Conservation (phyloP, 1,140 invertebrate species). For the Wiebesia pumilae region DNA sequence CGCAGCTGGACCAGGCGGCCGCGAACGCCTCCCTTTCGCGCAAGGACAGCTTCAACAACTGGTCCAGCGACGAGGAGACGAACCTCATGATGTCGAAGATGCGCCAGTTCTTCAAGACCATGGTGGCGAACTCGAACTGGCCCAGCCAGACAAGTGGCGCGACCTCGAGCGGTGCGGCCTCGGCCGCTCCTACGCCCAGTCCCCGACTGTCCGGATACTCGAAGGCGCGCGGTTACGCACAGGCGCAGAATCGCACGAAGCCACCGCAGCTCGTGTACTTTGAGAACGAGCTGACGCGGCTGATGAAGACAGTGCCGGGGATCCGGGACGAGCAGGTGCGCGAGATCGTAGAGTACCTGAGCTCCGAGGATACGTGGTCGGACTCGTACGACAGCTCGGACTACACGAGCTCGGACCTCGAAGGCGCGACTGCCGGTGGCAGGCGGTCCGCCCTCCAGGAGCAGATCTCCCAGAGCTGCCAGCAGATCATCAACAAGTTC, state of each 20-base stretch:
- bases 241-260: constrained; percentile 77
- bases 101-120: constrained; percentile 92
- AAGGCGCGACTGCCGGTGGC: constrained; percentile 80
- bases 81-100: constrained; percentile 96
- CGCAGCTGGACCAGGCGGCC: constrained; percentile 53
- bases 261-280: constrained; percentile 90
- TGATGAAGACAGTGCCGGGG: constrained; percentile 94
- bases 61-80: constrained; percentile 94
- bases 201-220: constrained; percentile 74
- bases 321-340: constrained; percentile 92
- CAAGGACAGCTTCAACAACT: constrained; percentile 94
- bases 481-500: constrained; percentile 91
- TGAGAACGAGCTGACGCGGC: constrained; percentile 89
- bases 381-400: constrained; percentile 94
- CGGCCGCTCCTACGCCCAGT: constrained; percentile 76
- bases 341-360: constrained; percentile 93
- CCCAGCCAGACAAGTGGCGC: constrained; percentile 53
- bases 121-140: constrained; percentile 81
- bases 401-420: constrained; percentile 91
- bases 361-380: constrained; percentile 93
- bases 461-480: constrained; percentile 90
- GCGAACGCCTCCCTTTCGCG: constrained; percentile 77
- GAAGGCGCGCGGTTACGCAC: constrained; percentile 66
- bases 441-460: constrained; percentile 85
- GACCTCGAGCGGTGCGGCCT: constrained; percentile 73